Base-by-base conservation (phyloP, 2,113 vertebrate genomes). In the Litocranius walleri region DNA sequence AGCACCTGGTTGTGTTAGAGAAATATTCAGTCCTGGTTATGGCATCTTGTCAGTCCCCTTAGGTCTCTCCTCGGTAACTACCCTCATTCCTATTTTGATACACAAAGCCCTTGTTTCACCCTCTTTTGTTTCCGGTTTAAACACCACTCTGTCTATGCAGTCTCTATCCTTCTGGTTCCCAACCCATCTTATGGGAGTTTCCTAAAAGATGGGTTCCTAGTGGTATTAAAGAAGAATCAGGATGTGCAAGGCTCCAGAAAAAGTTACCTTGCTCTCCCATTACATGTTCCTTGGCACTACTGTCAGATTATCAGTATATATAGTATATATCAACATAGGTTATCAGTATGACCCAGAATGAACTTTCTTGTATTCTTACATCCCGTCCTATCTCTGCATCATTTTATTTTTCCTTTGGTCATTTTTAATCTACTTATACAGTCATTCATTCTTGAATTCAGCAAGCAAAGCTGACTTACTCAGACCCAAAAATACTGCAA, bases 391-490 rank as follows among this genome's bases (percentile, higher is more conserved):
- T 30, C 33, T 48, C 61, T 84, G 11, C 23, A 23, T 95, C 29
- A 25, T 54, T 88, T 45, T 92, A 14, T 86, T 62, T 80, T 84
- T 82, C 17, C 92, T 11, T 13, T 36, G 23, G 36, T 45, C 62
- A n/a, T 56, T 81, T 84, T 85, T 88, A 11, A 16, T 78, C 48
- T 57, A 61, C 82, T 29, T 29, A 0, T n/a, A n/a, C n/a, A n/a
- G n/a, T n/a, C n/a, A n/a, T 80, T 59, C 36, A 36, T 86, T 96
- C 52, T 52, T 80, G 56, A 89, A 95, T 85, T 96, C 56, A 91
- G n/a, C 27, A 83, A 91, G 29, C 52, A 90, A 62, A 81, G 14
- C 6, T 77, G 71, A 81, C 33, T 27, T 50, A 56, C 13, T 56
- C 48, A 94, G 30, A 56, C 12, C 16, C 54, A 5, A 71, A 95